These are phyloP conservation scores for Stomorhina lunata DNA, from an alignment of 2,888 invertebrate genomes.

Conservation along the genomic window DNA sequence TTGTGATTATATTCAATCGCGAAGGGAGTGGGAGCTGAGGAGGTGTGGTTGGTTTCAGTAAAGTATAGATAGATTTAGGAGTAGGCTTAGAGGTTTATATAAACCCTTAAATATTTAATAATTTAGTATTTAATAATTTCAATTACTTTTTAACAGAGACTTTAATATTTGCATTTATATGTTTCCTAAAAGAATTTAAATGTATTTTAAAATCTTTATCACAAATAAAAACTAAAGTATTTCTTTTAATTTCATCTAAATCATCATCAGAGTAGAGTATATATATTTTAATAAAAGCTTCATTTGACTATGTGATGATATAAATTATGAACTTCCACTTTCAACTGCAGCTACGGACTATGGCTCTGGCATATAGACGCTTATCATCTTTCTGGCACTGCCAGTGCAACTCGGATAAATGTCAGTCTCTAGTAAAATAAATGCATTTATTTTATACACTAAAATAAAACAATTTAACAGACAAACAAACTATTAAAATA, in stretches of 20 bases:
- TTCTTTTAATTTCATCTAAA: background rate
- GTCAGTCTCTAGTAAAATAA: constrained; percentile 4
- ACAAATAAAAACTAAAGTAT: background rate
- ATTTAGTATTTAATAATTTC: too few species aligned
- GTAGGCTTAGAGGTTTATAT: too few species aligned
- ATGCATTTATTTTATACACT: constrained; percentile 40
- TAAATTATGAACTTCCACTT: constrained; percentile 67
- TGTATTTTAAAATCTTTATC: background rate
- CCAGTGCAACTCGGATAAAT: constrained; percentile 17
- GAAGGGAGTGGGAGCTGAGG: too few species aligned
- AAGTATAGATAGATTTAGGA: too few species aligned
- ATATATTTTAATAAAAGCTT: constrained; percentile 68
- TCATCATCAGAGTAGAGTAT: background rate
- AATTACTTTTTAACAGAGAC: too few species aligned
- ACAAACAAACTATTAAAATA: background rate
- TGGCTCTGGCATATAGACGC: constrained; percentile 24
- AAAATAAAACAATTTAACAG: constrained; percentile 22
- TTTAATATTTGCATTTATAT: too few species aligned
- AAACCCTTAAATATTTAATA: too few species aligned
- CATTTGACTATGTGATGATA: constrained; percentile 70
- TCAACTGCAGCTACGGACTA: background rate
- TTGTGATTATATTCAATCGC: too few species aligned
- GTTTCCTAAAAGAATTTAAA: background rate
- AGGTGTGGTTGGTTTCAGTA: too few species aligned
- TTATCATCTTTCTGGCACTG: constrained; percentile 45